Base-by-base conservation (phyloP, 1,140 invertebrate genomes). In the Nebria ingens region DNA sequence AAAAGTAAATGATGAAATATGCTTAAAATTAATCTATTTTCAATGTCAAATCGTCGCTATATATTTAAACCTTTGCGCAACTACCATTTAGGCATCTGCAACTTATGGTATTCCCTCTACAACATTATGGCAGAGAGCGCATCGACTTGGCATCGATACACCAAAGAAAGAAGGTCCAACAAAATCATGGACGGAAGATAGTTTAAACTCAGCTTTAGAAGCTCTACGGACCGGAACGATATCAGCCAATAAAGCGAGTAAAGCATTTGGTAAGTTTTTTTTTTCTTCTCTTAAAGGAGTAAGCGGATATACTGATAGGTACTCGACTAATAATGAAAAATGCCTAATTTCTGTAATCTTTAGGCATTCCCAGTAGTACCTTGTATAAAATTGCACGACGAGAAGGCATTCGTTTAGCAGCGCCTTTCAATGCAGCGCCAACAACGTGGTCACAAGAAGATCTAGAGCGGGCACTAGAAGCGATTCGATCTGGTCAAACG, bases 61-160 rank as follows among this genome's bases (percentile, higher is more conserved):
- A 2, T 13, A 2, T 53, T 53, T 29, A 2, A 22, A 19, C 40
- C 20, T 45, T 4, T 3, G 19, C 15, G 2, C 19, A 51, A 19
- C 9, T 40, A 6, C 9, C 25, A n/a, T 68, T 22, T 61, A 73
- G 76, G 79, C 87, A 56, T 82, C 84, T 62, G 81, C 87, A 21
- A 86, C 85, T 12, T 93, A 86, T 70, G 88, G 88, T 50, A 93
- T 93, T 64, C 90, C 90, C 21, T 90, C 89, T 15, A 92, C 90
- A 21, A 93, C 90, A 9, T 73, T 93, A 15, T 93, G 90, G 90
- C 89, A 93, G 72, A 76, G 90, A 57, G 89, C 89, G 12, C 88
- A 91, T 72, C 75, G 87, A 55, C 68, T 89, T 60, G 87, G 87
- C 38, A 93, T 93, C 65, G 88, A 91, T 71, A 92, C 90, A 53